Evolutionary conservation across 2,113 vertebrate species (phyloP).

Genomic region (Phrynosoma blainvillii): DNA sequence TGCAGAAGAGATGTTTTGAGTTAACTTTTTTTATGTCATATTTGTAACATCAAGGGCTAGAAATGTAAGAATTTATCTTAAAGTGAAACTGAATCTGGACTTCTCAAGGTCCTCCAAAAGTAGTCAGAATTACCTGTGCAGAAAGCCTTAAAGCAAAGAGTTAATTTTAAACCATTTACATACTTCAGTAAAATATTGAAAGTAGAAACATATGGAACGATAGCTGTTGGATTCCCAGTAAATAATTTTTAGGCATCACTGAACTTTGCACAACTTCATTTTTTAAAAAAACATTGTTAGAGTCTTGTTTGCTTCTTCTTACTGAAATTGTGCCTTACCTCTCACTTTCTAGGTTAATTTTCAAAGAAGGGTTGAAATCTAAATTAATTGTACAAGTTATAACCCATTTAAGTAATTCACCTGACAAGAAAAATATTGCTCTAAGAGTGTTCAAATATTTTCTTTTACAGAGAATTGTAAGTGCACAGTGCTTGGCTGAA

Average conservation of each 20-base stretch:
- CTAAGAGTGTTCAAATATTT: slow-evolving; percentile 62
- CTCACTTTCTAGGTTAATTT: background rate
- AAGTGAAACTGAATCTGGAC: background rate
- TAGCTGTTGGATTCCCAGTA: background rate
- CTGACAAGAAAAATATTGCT: slow-evolving; percentile 42
- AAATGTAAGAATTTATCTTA: background rate
- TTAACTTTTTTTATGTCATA: background rate
- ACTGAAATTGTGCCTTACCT: background rate
- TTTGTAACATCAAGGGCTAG: background rate
- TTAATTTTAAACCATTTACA: background rate
- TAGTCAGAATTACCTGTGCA: background rate
- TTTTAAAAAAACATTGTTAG: background rate
- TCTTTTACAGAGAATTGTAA: slow-evolving; percentile 83
- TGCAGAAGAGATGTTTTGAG: background rate
- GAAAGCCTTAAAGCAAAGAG: background rate
- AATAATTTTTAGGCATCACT: slow-evolving; percentile 12
- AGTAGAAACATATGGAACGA: background rate
- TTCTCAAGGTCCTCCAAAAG: background rate
- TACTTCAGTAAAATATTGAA: slow-evolving; percentile 9
- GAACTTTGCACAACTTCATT: slow-evolving; percentile 2
- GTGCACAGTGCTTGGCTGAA: slow-evolving; percentile 86
- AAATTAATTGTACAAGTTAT: slow-evolving; percentile 54
- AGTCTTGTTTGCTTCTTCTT: background rate
- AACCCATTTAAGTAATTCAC: slow-evolving; percentile 50
- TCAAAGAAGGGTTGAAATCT: background rate